Conservation (phyloP, 1,140 invertebrate genomes). For the Temnothorax curvispinosus region DNA sequence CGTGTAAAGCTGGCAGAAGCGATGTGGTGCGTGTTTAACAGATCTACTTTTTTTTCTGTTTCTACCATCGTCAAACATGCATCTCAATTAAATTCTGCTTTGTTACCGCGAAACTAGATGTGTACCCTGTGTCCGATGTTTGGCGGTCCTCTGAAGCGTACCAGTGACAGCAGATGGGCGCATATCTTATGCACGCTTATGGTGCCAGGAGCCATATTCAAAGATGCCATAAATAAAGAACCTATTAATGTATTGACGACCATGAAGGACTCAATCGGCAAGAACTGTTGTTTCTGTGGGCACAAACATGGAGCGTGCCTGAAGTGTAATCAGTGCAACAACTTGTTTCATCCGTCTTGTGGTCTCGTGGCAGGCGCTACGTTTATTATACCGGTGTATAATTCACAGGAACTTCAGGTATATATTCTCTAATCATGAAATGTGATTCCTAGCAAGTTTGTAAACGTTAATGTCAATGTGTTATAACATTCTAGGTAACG, state of each 20-base stretch:
- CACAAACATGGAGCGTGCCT: conserved; percentile 79
- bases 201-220: conserved; percentile 84
- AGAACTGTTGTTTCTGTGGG: conserved; percentile 79
- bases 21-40: conserved; percentile 75
- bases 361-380: conserved; percentile 81
- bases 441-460: background rate
- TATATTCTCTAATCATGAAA: conserved; percentile 5
- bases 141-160: conserved; percentile 88
- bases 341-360: conserved; percentile 81
- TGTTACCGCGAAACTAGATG: conserved; percentile 70
- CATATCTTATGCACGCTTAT: conserved; percentile 87
- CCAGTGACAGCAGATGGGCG: conserved; percentile 87
- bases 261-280: conserved; percentile 69
- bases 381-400: conserved; percentile 80
- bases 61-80: background rate
- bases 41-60: background rate
- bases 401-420: conserved; percentile 80
- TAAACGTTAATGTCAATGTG: background rate
- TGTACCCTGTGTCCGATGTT: conserved; percentile 87
- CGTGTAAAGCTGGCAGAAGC: conserved; percentile 82
- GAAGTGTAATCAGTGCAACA: conserved; percentile 78
- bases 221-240: conserved; percentile 85
- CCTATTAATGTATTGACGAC: conserved; percentile 83
- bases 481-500: conserved; percentile 83
- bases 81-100: conserved; percentile 27